Evolutionary conservation across 2,797 vertebrate genomes (phyloP).

Genomic region (Ctenopoma kingsleyae): DNA sequence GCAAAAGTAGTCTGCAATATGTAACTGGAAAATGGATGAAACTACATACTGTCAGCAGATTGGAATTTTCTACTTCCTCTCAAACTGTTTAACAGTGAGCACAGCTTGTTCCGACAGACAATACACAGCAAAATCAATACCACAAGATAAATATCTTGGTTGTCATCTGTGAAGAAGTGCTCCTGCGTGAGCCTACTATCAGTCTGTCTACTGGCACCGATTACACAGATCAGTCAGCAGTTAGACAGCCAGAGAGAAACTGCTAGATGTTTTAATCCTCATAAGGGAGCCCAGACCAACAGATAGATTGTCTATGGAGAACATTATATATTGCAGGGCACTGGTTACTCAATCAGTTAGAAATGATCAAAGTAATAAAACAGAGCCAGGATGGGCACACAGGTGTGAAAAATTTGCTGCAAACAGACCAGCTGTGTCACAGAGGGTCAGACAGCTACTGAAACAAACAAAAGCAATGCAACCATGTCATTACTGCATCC

Average conservation of each 20-base stretch:
- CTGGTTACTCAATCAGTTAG: not conserved
- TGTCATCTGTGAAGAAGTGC: conserved; percentile 58
- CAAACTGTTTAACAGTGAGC: conserved; percentile 41
- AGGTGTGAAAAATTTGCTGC: conserved; percentile 16
- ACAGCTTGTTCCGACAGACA: conserved; percentile 59
- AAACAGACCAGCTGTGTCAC: conserved; percentile 13
- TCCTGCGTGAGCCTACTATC: conserved; percentile 48
- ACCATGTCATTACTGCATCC: conserved; percentile 4
- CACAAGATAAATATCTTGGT: conserved; percentile 49
- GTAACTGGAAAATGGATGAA: not conserved
- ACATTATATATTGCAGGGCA: not conserved
- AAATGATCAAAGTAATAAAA: conserved; percentile 10
- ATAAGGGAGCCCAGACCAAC: conserved; percentile 38
- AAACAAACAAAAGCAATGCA: conserved; percentile 18
- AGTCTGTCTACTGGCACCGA: conserved; percentile 60
- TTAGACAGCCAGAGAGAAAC: conserved; percentile 46
- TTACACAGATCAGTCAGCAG: conserved; percentile 48
- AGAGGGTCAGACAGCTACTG: conserved; percentile 7
- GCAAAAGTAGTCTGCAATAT: conserved; percentile 3
- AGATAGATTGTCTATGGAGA: conserved; percentile 18
- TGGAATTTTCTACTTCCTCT: not conserved
- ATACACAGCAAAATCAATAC: conserved; percentile 55
- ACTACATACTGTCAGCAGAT: conserved; percentile 15
- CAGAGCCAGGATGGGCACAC: conserved; percentile 5
- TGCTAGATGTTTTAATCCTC: conserved; percentile 39